Conservation (phyloP, 1,140 invertebrate species). For the Paraescarpia echinospica region DNA sequence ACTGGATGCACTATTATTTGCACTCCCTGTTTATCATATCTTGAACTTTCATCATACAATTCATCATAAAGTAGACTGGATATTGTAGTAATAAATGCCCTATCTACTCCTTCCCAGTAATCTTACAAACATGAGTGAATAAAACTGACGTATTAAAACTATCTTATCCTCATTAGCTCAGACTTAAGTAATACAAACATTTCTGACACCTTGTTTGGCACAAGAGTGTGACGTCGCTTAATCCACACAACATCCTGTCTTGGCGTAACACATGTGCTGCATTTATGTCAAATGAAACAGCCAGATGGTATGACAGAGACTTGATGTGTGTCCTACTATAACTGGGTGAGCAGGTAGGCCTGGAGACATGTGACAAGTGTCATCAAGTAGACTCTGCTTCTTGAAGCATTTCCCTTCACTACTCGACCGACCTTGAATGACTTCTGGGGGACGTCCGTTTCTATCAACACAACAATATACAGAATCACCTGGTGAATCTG, state of each 20-base stretch:
- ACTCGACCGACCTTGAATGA: slow-evolving; percentile 25
- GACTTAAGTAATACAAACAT: background rate
- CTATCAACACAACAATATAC: slow-evolving; percentile 12
- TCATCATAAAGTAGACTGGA: background rate
- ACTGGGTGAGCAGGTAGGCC: background rate
- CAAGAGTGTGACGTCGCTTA: background rate
- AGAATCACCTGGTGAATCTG: background rate
- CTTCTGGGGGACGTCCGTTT: slow-evolving; percentile 17
- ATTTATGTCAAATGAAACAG: background rate
- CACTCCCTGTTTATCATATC: background rate
- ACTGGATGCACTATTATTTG: background rate
- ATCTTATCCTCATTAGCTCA: background rate
- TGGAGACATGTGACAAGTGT: background rate
- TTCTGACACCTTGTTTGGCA: background rate
- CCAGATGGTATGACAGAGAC: background rate
- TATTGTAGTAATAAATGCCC: background rate
- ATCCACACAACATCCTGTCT: background rate
- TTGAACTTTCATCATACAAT: background rate
- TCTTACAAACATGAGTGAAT: background rate
- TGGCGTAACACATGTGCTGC: background rate
- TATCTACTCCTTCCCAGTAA: too few species aligned
- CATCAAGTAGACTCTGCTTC: background rate
- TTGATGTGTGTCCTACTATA: background rate
- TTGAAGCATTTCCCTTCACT: slow-evolving; percentile 13
- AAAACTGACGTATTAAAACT: background rate